phyloP scores from a whole-genome alignment of 2,113 vertebrate species.

The Peromyscus polionotus region DNA sequence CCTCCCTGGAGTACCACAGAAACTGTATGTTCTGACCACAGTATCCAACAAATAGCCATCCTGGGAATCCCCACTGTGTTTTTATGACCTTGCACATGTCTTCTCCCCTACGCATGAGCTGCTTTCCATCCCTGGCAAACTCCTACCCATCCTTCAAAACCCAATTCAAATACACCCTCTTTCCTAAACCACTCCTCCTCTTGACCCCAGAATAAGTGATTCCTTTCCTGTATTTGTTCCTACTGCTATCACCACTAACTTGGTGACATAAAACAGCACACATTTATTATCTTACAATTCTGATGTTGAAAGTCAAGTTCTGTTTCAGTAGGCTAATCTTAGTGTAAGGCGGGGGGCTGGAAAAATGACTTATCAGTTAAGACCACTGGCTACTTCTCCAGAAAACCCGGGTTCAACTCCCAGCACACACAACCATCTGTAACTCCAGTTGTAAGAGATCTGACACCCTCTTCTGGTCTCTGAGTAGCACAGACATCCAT shows the following conservation, averaged over 20 bases:
- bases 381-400: background rate
- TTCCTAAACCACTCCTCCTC: constrained; percentile 1
- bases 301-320: background rate
- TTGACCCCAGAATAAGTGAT: background rate
- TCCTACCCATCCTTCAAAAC: background rate
- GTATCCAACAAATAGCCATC: background rate
- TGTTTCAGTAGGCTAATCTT: background rate
- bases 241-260: background rate
- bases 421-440: background rate
- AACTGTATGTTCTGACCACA: background rate
- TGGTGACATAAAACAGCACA: constrained; percentile 3
- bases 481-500: background rate
- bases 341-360: too few species aligned
- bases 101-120: background rate
- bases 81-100: background rate
- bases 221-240: background rate
- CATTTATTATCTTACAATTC: constrained; percentile 17
- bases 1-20: background rate
- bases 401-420: background rate
- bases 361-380: background rate
- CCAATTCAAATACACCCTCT: background rate
- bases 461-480: background rate
- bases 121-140: background rate
- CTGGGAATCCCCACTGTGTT: background rate
- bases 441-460: background rate